Base-by-base conservation (phyloP, 2,797 vertebrate genomes). In the Hydrolagus colliei region DNA sequence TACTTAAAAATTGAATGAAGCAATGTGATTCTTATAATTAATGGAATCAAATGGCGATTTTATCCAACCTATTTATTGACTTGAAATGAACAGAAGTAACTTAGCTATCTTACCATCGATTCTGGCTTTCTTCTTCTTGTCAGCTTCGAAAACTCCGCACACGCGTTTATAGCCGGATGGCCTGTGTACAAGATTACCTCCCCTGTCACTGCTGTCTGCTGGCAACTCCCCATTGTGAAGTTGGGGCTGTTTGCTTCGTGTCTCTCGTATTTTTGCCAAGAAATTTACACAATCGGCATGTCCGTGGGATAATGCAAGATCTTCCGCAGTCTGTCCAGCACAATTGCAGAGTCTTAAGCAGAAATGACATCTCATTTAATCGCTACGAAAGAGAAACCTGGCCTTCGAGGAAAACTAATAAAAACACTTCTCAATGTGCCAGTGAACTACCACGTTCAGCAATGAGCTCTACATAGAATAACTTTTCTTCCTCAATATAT, bases 241-340 rank as follows among this genome's bases (percentile, higher is more conserved):
- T 85, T 27, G 1, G 77, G 75, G 68, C 78, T 91, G 93, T 87
- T 87, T 82, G 85, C 86, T 89, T 86, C 87, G 91, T 18, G 88
- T 93, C n/a, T 87, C 88, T 87, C 93, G 93, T 63, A 91, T 87
- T 75, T 88, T 90, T 72, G 86, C 91, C 32, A 96, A 92, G 89
- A 94, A 94, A 79, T 90, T 92, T 85, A 91, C 93, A 85, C 94
- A 95, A 79, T 95, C 91, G 76, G 88, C 88, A 91, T 93, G 95
- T 72, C 95, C 93, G 0, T 75, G 89, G n/a, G 91, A 92, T 90
- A 91, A 87, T 0, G 94, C 94, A 0, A 95, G 89, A 61, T 95
- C 94, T 91, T 95, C 94, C 32, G 94, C 93, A 27, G 93, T 95
- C 86, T 94, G 91, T 32, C 94, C 94, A 0, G 91, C 92, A 63